Conservation (phyloP, 2,888 invertebrate species). For the Dynastes maya region DNA sequence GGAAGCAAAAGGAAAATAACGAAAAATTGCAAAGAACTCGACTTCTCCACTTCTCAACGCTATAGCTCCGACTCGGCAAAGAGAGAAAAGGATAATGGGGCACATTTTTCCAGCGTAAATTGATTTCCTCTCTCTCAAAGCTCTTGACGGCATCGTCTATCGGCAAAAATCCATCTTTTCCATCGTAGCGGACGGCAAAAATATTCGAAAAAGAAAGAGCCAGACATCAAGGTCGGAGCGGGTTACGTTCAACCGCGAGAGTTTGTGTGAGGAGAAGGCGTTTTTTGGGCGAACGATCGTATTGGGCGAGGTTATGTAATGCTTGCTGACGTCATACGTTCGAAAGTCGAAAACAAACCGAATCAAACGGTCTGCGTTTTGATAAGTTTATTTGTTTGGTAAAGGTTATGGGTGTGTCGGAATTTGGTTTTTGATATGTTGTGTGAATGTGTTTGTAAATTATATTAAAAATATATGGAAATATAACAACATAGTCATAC, state of each 20-base stretch:
- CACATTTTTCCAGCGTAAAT: slow-evolving; percentile 6
- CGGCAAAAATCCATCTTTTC: not conserved
- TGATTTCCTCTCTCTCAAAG: slow-evolving; percentile 33
- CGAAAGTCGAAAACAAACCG: too few species aligned
- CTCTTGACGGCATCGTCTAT: not conserved
- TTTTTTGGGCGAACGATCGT: not conserved
- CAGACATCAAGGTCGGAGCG: not conserved
- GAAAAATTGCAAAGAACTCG: slow-evolving; percentile 16
- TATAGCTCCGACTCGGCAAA: not conserved
- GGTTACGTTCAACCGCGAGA: not conserved
- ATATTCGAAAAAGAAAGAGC: not conserved
- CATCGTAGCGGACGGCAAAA: not conserved
- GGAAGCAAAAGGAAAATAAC: slow-evolving; percentile 1
- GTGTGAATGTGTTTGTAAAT: too few species aligned
- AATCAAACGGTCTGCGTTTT: too few species aligned
- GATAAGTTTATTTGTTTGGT: too few species aligned
- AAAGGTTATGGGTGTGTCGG: too few species aligned
- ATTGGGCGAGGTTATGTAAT: too few species aligned
- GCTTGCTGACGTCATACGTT: too few species aligned
- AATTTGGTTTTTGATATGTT: too few species aligned
- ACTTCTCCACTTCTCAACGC: not conserved
- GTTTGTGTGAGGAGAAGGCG: not conserved
- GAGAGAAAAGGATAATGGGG: slow-evolving; percentile 9
- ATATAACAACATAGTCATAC: too few species aligned
- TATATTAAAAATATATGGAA: too few species aligned